These are phyloP conservation scores for Metaphire vulgaris DNA, from an alignment of 1,140 invertebrate species.

Conservation along the genomic window DNA sequence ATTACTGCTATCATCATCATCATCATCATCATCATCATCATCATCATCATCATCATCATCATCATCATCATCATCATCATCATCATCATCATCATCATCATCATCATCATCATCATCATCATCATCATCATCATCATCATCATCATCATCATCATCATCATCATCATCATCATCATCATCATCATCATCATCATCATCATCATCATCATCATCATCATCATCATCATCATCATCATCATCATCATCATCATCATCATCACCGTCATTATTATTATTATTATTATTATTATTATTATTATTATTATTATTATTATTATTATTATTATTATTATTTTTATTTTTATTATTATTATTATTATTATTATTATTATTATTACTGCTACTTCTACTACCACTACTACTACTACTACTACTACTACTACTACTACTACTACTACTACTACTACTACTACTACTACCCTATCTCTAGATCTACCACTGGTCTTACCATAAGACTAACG, in stretches of 20 bases:
- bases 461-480: no score
- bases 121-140: slow-evolving; percentile 3
- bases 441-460: no score
- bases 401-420: no score
- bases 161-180: slow-evolving; percentile 2
- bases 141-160: slow-evolving; percentile 2
- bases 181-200: slow-evolving; percentile 3
- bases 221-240: slow-evolving; percentile 2
- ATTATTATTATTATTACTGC: no score
- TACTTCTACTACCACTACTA: no score
- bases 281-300: no score
- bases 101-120: slow-evolving; percentile 2
- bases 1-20: background rate
- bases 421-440: no score
- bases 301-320: no score
- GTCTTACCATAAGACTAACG: no score
- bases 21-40: background rate
- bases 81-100: slow-evolving; percentile 2
- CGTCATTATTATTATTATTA: background rate
- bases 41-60: slow-evolving; percentile 2
- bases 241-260: slow-evolving; percentile 1
- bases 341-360: no score
- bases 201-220: slow-evolving; percentile 2
- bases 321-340: no score
- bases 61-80: slow-evolving; percentile 3